Conservation (phyloP, 2,797 vertebrate genomes). For the Neopelma chrysocephalum region DNA sequence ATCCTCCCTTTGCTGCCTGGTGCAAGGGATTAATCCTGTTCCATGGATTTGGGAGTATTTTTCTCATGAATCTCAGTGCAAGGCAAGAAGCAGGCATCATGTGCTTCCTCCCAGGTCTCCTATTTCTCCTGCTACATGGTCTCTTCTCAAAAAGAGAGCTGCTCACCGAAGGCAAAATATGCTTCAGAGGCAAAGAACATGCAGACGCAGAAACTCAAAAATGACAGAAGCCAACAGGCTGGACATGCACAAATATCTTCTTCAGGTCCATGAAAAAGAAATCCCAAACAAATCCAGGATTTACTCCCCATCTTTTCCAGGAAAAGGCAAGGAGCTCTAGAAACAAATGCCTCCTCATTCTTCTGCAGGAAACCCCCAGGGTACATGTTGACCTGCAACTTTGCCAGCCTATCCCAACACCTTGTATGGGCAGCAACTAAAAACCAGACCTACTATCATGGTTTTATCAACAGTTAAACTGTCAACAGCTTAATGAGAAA, state of each 20-base stretch:
- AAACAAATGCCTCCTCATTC: not conserved
- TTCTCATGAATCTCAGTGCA: not conserved
- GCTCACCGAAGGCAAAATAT: not conserved
- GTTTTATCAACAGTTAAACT: not conserved
- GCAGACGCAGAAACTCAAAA: not conserved
- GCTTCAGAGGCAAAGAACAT: not conserved
- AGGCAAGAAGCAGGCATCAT: not conserved
- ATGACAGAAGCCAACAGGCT: not conserved
- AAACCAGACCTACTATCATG: not conserved
- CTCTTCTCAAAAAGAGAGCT: not conserved
- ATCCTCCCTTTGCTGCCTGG: not conserved
- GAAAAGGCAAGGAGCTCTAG: not conserved
- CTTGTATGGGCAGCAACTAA: not conserved
- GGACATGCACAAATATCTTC: not conserved
- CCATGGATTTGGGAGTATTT: not conserved
- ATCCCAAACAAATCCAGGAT: conserved; percentile 5
- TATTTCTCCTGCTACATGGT: not conserved
- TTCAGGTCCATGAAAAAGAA: not conserved
- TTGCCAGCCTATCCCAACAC: not conserved
- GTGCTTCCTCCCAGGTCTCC: not conserved
- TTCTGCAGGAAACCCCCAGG: not conserved
- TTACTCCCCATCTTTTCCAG: not conserved
- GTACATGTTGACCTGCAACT: not conserved
- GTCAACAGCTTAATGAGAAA: not conserved
- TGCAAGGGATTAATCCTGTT: not conserved